Evolutionary conservation across 2,888 invertebrate genomes (phyloP).

Genomic region (Ligdia adustata): DNA sequence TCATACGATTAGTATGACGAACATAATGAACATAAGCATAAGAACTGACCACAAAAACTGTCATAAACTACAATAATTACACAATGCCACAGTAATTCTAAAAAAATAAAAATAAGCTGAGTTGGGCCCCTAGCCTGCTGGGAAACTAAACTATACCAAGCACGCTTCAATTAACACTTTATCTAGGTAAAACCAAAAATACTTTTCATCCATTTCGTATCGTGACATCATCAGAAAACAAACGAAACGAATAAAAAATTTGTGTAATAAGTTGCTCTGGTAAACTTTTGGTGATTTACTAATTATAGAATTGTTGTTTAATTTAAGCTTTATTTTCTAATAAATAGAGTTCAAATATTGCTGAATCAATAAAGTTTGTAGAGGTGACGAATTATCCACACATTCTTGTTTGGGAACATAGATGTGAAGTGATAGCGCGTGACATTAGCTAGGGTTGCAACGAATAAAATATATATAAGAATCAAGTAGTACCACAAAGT

Average conservation of each 20-base stretch:
- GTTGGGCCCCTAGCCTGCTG: too few relatives aligned
- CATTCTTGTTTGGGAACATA: conserved; percentile 74
- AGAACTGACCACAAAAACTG: too few relatives aligned
- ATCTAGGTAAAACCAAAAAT: too few relatives aligned
- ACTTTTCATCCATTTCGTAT: too few relatives aligned
- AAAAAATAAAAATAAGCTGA: too few relatives aligned
- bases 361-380: conserved; percentile 39
- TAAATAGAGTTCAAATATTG: conserved; percentile 41
- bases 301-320: background rate
- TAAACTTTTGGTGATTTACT: conserved; percentile 13
- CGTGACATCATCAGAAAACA: background rate
- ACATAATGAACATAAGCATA: too few relatives aligned
- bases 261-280: background rate
- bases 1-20: too few relatives aligned
- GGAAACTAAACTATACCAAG: too few relatives aligned
- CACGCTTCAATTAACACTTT: too few relatives aligned
- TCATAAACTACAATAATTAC: too few relatives aligned
- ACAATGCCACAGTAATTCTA: too few relatives aligned
- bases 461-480: background rate
- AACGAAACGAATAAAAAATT: conserved; percentile 1
- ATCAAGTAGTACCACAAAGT: background rate
- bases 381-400: conserved; percentile 80
- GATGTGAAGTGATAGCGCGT: conserved; percentile 75
- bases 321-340: conserved; percentile 29
- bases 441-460: conserved; percentile 64